These are phyloP conservation scores for Psephotus haematonotus DNA, from an alignment of 2,113 vertebrate species.

Conservation along the genomic window DNA sequence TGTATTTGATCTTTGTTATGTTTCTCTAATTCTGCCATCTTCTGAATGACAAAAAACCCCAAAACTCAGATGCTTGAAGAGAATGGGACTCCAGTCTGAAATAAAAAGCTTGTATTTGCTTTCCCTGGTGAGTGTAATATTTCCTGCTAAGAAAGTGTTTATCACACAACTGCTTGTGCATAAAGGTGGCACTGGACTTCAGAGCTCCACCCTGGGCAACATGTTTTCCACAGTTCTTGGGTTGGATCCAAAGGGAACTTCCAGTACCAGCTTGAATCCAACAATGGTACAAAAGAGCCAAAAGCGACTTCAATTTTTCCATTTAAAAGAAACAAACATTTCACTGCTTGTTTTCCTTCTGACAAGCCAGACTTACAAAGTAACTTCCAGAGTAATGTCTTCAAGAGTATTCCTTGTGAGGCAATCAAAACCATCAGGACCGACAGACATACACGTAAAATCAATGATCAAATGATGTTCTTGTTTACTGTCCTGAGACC, in stretches of 20 bases:
- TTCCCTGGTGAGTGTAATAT: constrained; percentile 13
- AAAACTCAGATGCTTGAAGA: neutral
- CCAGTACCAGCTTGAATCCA: constrained; percentile 55
- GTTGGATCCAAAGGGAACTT: constrained; percentile 35
- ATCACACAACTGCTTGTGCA: neutral
- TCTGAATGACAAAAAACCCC: neutral
- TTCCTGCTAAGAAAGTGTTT: constrained; percentile 45
- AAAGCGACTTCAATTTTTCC: constrained; percentile 18
- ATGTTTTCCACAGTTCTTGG: constrained; percentile 29
- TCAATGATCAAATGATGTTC: neutral
- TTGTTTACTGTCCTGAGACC: neutral
- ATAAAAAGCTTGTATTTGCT: neutral
- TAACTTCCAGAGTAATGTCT: neutral
- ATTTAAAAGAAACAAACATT: constrained; percentile 10
- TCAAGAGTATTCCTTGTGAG: neutral
- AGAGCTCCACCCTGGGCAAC: constrained; percentile 47
- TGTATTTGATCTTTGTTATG: neutral
- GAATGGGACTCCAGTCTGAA: neutral
- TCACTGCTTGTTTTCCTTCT: neutral
- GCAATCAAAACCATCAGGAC: neutral
- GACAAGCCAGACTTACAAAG: neutral
- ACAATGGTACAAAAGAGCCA: constrained; percentile 1
- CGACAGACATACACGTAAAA: neutral
- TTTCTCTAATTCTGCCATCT: neutral
- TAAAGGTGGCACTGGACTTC: constrained; percentile 14